phyloP scores from a whole-genome alignment of 2,113 vertebrate species.

The Penelope pileata region DNA sequence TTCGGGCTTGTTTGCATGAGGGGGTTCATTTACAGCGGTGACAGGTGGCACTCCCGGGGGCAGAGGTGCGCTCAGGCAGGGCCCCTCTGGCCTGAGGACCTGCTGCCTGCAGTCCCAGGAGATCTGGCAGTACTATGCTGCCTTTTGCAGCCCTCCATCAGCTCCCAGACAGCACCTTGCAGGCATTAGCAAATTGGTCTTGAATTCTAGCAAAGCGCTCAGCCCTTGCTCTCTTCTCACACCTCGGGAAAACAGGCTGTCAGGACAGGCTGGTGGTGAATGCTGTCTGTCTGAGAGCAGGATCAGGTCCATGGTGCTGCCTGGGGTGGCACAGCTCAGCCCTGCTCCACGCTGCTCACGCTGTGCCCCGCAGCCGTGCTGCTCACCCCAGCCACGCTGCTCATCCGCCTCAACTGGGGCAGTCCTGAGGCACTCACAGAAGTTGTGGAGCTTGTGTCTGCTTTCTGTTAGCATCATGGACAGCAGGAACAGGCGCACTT shows the following conservation, averaged over 20 bases:
- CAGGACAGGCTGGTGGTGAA: neutral
- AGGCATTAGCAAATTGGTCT: neutral
- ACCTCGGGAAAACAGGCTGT: too few species aligned
- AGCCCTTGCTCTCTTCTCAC: neutral
- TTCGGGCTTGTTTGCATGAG: neutral
- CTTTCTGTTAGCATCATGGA: neutral
- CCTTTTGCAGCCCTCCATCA: neutral
- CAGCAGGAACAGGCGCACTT: neutral
- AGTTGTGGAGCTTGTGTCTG: neutral
- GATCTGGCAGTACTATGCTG: fast-evolving
- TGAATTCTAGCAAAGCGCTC: neutral
- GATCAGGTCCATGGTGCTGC: fast-evolving
- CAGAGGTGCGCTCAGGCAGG: neutral
- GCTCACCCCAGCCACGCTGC: neutral
- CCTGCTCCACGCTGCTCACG: neutral
- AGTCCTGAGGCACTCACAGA: neutral
- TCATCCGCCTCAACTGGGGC: neutral
- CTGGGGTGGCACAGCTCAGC: neutral
- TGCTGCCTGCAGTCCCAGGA: neutral
- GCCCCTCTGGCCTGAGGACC: neutral
- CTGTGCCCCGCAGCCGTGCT: neutral
- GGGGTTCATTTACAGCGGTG: neutral
- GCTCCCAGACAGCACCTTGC: neutral
- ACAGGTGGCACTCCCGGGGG: neutral
- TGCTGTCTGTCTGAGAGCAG: fast-evolving